Evolutionary conservation across 2,888 invertebrate genomes (phyloP).

Genomic region (Acanthoscelides obtectus): DNA sequence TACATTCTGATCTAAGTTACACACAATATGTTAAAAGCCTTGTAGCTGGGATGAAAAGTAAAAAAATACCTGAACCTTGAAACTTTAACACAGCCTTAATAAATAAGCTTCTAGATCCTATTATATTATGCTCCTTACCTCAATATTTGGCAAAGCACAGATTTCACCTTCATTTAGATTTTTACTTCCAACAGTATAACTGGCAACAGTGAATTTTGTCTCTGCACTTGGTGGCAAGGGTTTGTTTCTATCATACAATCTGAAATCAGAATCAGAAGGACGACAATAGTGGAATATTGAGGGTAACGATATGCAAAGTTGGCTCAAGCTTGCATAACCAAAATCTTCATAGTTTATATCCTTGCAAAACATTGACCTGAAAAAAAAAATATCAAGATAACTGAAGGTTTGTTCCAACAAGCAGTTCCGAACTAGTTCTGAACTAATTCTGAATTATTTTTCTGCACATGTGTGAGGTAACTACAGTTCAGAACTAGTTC

Average conservation of each 20-base stretch:
- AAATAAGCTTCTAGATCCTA: no score
- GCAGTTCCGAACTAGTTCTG: no score
- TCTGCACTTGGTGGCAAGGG: constrained; percentile 27
- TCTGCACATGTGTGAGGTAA: no score
- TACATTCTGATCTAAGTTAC: no score
- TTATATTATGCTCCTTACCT: constrained; percentile 16
- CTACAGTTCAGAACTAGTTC: no score
- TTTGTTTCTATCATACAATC: constrained; percentile 37
- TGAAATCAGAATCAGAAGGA: constrained; percentile 37
- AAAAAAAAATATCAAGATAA: constrained; percentile 9
- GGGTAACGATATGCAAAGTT: constrained; percentile 36
- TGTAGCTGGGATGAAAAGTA: no score
- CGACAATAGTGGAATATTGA: constrained; percentile 37
- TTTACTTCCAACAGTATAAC: constrained; percentile 15
- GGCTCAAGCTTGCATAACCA: constrained; percentile 36
- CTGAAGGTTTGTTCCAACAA: no score
- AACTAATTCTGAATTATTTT: no score
- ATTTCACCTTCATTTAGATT: neutral
- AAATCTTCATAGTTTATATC: constrained; percentile 34
- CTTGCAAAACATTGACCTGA: constrained; percentile 32
- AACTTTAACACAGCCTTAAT: no score
- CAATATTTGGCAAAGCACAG: constrained; percentile 17
- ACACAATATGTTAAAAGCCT: no score
- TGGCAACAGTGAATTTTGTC: constrained; percentile 22
- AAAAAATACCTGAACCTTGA: no score